Percentiles rank a stretch among this genome's conserved stretches.
These are phyloP conservation scores for Heliothis subflexa DNA, from an alignment of 1,140 invertebrate species.

Conservation along the genomic window DNA sequence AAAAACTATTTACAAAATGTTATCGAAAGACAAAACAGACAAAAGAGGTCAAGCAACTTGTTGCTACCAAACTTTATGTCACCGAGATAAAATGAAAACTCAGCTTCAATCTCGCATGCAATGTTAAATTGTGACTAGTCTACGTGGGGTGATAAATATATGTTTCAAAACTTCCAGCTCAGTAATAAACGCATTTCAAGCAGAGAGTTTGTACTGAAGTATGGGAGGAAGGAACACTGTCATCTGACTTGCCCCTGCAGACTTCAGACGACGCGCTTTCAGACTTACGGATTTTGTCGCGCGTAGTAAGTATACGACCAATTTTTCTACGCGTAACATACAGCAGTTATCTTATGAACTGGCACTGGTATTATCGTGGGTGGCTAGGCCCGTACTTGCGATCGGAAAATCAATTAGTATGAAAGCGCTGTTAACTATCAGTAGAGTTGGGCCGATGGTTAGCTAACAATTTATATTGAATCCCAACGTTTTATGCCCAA, in stretches of 20 bases:
- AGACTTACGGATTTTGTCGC: too few species aligned
- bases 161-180: slow-evolving; percentile 13
- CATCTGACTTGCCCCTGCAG: not conserved
- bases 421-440: too few species aligned
- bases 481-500: too few species aligned
- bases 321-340: too few species aligned
- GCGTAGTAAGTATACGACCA: too few species aligned
- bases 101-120: slow-evolving; percentile 5
- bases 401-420: too few species aligned
- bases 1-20: not conserved
- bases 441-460: too few species aligned
- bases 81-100: slow-evolving; percentile 1
- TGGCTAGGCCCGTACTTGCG: too few species aligned
- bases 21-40: slow-evolving; percentile 5
- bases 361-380: too few species aligned
- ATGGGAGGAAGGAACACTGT: not conserved
- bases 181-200: slow-evolving; percentile 22
- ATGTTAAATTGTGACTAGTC: slow-evolving; percentile 8
- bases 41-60: slow-evolving; percentile 14
- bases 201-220: not conserved
- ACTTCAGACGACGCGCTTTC: too few species aligned
- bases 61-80: slow-evolving; percentile 11
- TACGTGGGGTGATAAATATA: slow-evolving; percentile 31
- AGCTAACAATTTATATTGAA: too few species aligned
- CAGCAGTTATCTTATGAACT: too few species aligned